Conservation (phyloP, 2,888 invertebrate genomes). For the Drosophila pseudotakahashii region DNA sequence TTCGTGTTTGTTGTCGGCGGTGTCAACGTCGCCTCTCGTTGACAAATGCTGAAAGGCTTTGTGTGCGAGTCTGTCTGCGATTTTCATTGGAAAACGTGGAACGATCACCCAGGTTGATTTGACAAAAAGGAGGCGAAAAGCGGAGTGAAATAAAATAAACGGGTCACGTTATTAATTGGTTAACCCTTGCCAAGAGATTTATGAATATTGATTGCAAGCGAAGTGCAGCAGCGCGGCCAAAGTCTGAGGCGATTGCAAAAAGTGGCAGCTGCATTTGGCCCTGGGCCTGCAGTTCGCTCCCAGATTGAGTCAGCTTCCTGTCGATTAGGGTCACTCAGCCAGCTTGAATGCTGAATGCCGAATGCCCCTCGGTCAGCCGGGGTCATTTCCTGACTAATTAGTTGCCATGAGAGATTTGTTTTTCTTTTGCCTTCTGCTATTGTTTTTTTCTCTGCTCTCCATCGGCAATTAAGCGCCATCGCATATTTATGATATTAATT, state of each 20-base stretch:
- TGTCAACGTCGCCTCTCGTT: slow-evolving; percentile 68
- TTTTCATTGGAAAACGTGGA: slow-evolving; percentile 71
- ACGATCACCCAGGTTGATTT: slow-evolving; percentile 80
- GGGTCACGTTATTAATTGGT: slow-evolving; percentile 80
- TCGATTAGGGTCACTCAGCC: slow-evolving; percentile 78
- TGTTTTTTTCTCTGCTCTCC: slow-evolving; percentile 40
- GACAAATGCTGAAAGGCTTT: slow-evolving; percentile 79
- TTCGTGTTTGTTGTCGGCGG: slow-evolving; percentile 53
- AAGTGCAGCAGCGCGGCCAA: slow-evolving; percentile 54
- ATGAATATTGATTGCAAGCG: slow-evolving; percentile 78
- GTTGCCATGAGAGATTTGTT: slow-evolving; percentile 65
- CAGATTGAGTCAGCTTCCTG: slow-evolving; percentile 80
- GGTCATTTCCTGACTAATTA: slow-evolving; percentile 84
- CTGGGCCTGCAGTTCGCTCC: slow-evolving; percentile 45
- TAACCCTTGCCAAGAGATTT: slow-evolving; percentile 75
- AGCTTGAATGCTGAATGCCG: slow-evolving; percentile 7
- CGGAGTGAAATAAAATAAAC: slow-evolving; percentile 57
- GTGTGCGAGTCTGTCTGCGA: slow-evolving; percentile 63
- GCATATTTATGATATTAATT: slow-evolving; percentile 79
- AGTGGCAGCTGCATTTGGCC: slow-evolving; percentile 49
- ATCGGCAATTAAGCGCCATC: slow-evolving; percentile 74
- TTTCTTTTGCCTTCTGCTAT: slow-evolving; percentile 24
- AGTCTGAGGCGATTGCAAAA: slow-evolving; percentile 14
- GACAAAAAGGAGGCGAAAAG: slow-evolving; percentile 40
- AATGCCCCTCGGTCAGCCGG: slow-evolving; percentile 69